Base-by-base conservation (phyloP, 2,888 invertebrate species). In the Tipula lateralis region DNA sequence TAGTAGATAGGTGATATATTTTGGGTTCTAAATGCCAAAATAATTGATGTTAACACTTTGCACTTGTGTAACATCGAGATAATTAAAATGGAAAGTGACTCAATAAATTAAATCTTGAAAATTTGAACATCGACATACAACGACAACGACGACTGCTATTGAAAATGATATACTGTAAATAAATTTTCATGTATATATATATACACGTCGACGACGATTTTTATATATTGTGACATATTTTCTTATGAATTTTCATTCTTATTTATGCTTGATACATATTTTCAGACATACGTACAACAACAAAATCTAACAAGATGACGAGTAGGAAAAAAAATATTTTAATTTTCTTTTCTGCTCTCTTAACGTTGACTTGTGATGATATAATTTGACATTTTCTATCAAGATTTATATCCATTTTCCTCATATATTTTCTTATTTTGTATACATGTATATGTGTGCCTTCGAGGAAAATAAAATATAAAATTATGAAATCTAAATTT, bases 111-210 rank as follows among this genome's bases (percentile, higher is more conserved):
- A 66, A 66, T 66, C 66, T 66, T 66, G 1, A 1, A 66, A 66
- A 66, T 66, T 66, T 66, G 9, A 66, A 66, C 66, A 66, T 66
- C 66, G 66, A 66, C 66, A 66, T 66, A 66, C 19, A 4, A 24
- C 24, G 66, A 66, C 66, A 13, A 66, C 24, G 66, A 66, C 24
- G 24, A 66, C 19, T 24, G 66, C 24, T 24, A 66, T 24, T 66
- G 66, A 66, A 66, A 66, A 66, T 66, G 66, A 66, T 66, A 66
- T 66, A 66, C 66, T 66, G 66, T 66, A 66, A 66, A 66, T 66
- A 66, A 66, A 66, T 66, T 66, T 66, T 66, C 66, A 66, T 66
- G 66, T 24, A 16, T 44, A 44, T 16, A 50, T 7, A 50, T 50
- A 66, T n/a, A n/a, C n/a, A n/a, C n/a, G n/a, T n/a, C 24, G 66